Evolutionary conservation across 2,113 vertebrate species (phyloP), one percentile per base, ranked within the genome.

Genomic region (Gnathonemus longibarbis): DNA sequence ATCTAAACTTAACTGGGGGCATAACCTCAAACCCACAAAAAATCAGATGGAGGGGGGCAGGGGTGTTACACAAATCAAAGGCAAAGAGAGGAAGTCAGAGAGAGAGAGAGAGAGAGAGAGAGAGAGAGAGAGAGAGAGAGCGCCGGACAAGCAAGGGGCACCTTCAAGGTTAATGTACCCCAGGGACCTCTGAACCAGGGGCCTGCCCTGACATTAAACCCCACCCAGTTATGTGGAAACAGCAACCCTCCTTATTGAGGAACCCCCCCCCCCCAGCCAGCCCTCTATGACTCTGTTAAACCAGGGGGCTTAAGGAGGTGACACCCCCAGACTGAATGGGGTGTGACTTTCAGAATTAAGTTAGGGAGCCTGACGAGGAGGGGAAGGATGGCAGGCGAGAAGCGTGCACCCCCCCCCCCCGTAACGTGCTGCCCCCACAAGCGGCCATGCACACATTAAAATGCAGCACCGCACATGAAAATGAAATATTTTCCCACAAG

Each of bases 201-300:
- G 66, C 53, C 89, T 31, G 56, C 89, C 70, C 89, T 88, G 48
- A 90, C 77, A 84, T 90, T 84, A 77, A 11, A 45, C 58, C 58
- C 56, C 84, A 39, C 35, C 49, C 49, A 80, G 15, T 35, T 49
- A 53, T 80, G 49, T n/a, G 56, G 70, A 24, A 5, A 88, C 49
- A 77, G 24, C 31, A 17, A 35, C 58, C 46, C 45, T 13, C 85
- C 48, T 17, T 50, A 39, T 3, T 53, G 48, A 11, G 42, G 27
- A 5, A 10, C 13, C 1, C 9, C n/a, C 24, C n/a, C 35, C 24
- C n/a, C 62, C n/a, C n/a, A 27, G n/a, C 2, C n/a, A 66, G 62
- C 62, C 62, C n/a, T 62, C 62, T 10, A 3, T 66, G 9, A 27
- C 62, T 66, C 62, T 66, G 56, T 62, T 62, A 62, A 62, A 62